Evolutionary conservation across 1,140 invertebrate species (phyloP), one percentile per base, ranked within the genome.

Genomic region (Trichonephila clavipes): DNA sequence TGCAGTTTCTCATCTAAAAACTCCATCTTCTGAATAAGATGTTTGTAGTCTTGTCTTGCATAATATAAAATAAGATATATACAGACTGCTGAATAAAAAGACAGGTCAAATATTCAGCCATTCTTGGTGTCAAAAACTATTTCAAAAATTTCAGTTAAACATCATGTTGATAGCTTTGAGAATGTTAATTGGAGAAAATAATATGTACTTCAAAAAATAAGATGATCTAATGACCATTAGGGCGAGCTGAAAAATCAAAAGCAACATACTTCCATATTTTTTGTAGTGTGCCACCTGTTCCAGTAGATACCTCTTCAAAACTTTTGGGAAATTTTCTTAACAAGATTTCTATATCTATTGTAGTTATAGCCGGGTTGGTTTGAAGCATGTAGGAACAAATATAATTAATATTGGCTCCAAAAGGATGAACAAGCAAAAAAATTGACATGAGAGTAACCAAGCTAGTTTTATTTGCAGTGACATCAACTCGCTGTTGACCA

Each of bases 401-500:
- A 95, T 98, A 98, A 95, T 98, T 98, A 6, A 98, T 96, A 92
- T 97, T 97, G 3, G 98, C 98, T 72, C 98, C 98, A 95, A 98
- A 97, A 0, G 98, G 98, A 96, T 98, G 98, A 81, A 98, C 97
- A 95, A 98, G 97, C 59, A 98, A 96, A 96, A n/a, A n/a, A n/a
- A n/a, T n/a, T n/a, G n/a, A n/a, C n/a, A n/a, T n/a, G n/a, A n/a
- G n/a, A n/a, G n/a, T n/a, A n/a, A n/a, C n/a, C n/a, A n/a, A n/a
- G n/a, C n/a, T n/a, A n/a, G n/a, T n/a, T n/a, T n/a, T n/a, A n/a
- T n/a, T n/a, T n/a, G n/a, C n/a, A n/a, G n/a, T n/a, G n/a, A n/a
- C n/a, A n/a, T n/a, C n/a, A n/a, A n/a, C n/a, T n/a, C n/a, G n/a
- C n/a, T n/a, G n/a, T n/a, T n/a, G n/a, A n/a, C n/a, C n/a, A n/a